phyloP scores from a whole-genome alignment of 1,140 invertebrate genomes.

The Habropoda laboriosa region DNA sequence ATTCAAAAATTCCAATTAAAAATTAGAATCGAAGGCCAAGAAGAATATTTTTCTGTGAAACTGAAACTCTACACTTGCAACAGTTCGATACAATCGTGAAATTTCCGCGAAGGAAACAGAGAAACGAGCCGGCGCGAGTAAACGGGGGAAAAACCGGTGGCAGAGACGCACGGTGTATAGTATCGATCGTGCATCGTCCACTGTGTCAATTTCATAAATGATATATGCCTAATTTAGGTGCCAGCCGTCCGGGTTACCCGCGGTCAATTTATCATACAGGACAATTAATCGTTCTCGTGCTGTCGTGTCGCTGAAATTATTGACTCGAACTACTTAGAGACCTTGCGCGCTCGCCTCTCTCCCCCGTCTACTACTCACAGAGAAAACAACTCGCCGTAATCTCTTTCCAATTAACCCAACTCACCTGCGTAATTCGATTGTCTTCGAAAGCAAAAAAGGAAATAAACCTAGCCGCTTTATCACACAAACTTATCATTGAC shows the following conservation, averaged over 20 bases:
- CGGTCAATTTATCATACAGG: conserved; percentile 44
- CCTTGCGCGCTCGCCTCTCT: too few relatives aligned
- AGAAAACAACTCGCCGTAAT: too few relatives aligned
- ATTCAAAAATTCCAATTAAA: too few relatives aligned
- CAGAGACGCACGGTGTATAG: not conserved
- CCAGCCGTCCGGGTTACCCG: conserved; percentile 38
- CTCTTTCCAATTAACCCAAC: not conserved
- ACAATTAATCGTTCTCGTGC: conserved; percentile 50
- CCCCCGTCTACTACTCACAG: not conserved
- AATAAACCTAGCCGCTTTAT: too few relatives aligned
- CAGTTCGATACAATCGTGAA: too few relatives aligned
- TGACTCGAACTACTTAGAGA: conserved; percentile 41
- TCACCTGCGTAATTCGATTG: too few relatives aligned
- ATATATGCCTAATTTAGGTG: conserved; percentile 50
- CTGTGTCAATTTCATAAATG: conserved; percentile 52
- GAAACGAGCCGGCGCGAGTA: too few relatives aligned
- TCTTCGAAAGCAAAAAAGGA: too few relatives aligned
- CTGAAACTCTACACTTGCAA: too few relatives aligned
- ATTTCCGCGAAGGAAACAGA: too few relatives aligned
- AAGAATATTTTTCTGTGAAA: not conserved
- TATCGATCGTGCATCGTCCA: conserved; percentile 41
- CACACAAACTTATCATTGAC: too few relatives aligned
- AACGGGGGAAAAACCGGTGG: conserved; percentile 14
- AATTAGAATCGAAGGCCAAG: not conserved
- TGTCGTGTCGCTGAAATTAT: conserved; percentile 31